Evolutionary conservation across 2,797 vertebrate species (phyloP), one percentile per base, ranked within the genome.

Genomic region (Lindbergichthys nudifrons): DNA sequence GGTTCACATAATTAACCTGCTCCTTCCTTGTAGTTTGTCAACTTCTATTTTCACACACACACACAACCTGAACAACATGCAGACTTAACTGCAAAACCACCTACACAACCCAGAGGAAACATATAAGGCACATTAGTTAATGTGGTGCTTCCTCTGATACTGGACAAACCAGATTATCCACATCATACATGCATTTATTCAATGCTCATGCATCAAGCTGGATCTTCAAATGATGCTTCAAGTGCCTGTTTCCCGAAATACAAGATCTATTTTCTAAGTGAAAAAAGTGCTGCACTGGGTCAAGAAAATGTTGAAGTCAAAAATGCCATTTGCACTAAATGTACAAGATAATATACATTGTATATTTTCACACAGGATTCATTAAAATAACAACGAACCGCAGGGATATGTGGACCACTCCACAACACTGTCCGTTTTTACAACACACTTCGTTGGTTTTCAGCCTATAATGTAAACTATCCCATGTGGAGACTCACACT

Each of bases 31-130:
- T 73, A 71, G 59, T 64, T 47, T 45, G 26, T 70, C 30, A 75
- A 21, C 66, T 74, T 62, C 14, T 70, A 19, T 60, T 85, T 75
- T 62, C 58, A 73, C 70, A 76, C 53, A 26, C 75, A 59, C 73
- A 59, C 19, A 80, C 36, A 30, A 8, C 5, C 9, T 21, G 1
- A 71, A 65, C 32, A 59, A 36, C 51, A 58, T 19, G 36, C 39
- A 67, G 42, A 67, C 18, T 51, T 32, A 43, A 61, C 39, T 62
- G 26, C 15, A 30, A 5, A 62, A 46, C 41, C 19, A 66, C 30
- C 62, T 2, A 41, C 61, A 51, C 42, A 77, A 65, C 32, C 39
- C 39, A 61, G 1, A 68, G 26, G 0, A 10, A 59, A 15, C 3
- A 45, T 11, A 65, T 3, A 14, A 56, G 11, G 19, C 32, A 53